Conservation (phyloP, 2,113 vertebrate genomes). For the Oreochromis spilurus region DNA sequence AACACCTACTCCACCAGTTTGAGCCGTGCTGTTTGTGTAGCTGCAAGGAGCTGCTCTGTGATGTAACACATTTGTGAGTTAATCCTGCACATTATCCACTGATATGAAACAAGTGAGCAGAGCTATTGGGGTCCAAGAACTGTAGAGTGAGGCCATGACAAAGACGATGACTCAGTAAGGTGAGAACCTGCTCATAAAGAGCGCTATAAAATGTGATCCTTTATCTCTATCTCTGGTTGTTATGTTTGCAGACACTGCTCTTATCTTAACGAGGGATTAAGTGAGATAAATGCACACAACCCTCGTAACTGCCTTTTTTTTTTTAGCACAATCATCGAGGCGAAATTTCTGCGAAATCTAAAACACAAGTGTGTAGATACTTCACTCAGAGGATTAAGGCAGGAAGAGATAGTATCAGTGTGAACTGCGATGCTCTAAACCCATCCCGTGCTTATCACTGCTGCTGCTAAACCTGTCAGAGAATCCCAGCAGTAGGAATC, state of each 20-base stretch:
- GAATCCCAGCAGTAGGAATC: slow-evolving; percentile 20
- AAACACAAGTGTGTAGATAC: not conserved
- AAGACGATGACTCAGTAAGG: not conserved
- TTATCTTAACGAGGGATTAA: slow-evolving; percentile 63
- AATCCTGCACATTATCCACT: slow-evolving; percentile 35
- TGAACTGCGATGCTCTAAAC: slow-evolving; percentile 5
- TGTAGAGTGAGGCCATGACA: not conserved
- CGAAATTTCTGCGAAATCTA: slow-evolving; percentile 12
- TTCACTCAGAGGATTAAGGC: not conserved
- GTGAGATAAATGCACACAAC: slow-evolving; percentile 11
- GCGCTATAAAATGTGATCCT: not conserved
- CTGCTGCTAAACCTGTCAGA: slow-evolving; percentile 17
- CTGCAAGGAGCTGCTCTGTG: slow-evolving; percentile 22
- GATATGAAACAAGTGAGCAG: slow-evolving; percentile 30
- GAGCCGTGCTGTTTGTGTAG: slow-evolving; percentile 36
- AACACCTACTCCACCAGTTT: slow-evolving; percentile 26
- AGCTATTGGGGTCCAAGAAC: not conserved
- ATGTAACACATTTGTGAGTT: slow-evolving; percentile 26
- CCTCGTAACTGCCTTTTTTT: not conserved
- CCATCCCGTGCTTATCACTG: slow-evolving; percentile 13
- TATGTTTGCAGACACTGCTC: slow-evolving; percentile 26
- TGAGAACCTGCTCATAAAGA: slow-evolving; percentile 17
- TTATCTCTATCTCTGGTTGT: slow-evolving; percentile 40
- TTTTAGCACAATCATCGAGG: not conserved
- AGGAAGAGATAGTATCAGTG: slow-evolving; percentile 22